Evolutionary conservation across 2,113 vertebrate genomes (phyloP), one percentile per base, ranked within the genome.

Genomic region (Tamias sibiricus): DNA sequence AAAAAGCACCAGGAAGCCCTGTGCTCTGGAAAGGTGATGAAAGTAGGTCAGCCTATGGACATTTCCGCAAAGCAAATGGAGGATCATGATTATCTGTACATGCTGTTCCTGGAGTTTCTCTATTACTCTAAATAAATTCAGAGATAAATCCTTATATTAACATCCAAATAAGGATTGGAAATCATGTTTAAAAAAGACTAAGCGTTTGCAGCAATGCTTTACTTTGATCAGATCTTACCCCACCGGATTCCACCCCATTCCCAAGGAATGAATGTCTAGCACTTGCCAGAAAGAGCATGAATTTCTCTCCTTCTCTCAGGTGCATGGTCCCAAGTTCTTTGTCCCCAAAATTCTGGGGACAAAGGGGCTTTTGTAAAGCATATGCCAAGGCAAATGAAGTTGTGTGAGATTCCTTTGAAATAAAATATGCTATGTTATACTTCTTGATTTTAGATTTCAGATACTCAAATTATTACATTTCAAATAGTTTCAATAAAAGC

Each of bases 371-470:
- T 26, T 47, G 87, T 88, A 81, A 94, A 47, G 6, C 24, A 30
- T 49, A 72, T 42, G 66, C n/a, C 22, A 79, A 95, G 75, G 49
- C 2, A 72, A 59, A 26, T 68, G 30, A 82, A 77, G 77, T 52
- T 68, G 80, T 57, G 32, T 8, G 82, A 44, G 6, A 90, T 72
- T 96, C 26, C 44, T 91, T 95, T 76, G 72, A 95, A 83, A 95
- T 28, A 54, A 88, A 94, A 92, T 40, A 59, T 59, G n/a, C 11
- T 30, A 40, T 22, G 2, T 37, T 12, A 74, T 54, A 82, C 2
- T 32, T 72, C 76, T 90, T 54, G 19, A 79, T 79, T 84, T 95
- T 80, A 42, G 13, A 66, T 84, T 95, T 90, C 19, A 75, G 68
- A 42, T 88, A 88, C 54, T 96, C 72, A 57, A 62, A 91, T 91